These are phyloP conservation scores for Metridium senile DNA, from an alignment of 92 coral and sea anemone genomes.

Conservation along the genomic window DNA sequence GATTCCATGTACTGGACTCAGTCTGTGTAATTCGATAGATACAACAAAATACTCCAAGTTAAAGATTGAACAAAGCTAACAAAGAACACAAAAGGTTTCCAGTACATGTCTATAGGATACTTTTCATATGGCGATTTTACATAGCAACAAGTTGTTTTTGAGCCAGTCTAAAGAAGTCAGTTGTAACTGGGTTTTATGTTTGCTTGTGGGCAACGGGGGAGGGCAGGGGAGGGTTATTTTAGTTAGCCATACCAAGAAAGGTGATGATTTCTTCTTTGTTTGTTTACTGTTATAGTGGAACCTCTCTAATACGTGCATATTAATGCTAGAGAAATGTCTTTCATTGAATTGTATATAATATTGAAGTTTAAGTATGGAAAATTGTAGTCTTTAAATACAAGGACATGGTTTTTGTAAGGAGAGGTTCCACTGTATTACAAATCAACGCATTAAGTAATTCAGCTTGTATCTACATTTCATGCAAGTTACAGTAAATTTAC, in stretches of 20 bases:
- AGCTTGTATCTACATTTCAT: neutral
- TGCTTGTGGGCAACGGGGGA: conserved; percentile 6
- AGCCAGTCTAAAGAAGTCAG: neutral
- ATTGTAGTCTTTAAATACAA: neutral
- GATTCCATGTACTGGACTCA: too few species aligned
- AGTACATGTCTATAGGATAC: too few species aligned
- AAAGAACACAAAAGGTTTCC: too few species aligned
- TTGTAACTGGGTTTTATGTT: conserved; percentile 7
- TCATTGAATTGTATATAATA: neutral
- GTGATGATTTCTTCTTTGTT: neutral
- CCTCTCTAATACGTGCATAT: neutral
- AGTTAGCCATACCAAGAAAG: neutral
- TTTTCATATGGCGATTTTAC: neutral
- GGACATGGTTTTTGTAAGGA: neutral
- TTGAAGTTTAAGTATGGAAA: neutral
- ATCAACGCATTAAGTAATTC: neutral
- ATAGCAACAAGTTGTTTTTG: neutral
- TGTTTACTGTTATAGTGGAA: neutral
- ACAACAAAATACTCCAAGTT: too few species aligned
- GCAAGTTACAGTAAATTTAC: neutral
- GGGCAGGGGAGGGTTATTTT: neutral
- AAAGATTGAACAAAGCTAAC: too few species aligned
- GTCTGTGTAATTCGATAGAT: too few species aligned
- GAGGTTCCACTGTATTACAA: neutral
- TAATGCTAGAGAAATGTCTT: neutral